These are phyloP conservation scores for Stenodema calcarata DNA, from an alignment of 2,888 invertebrate genomes.

Conservation along the genomic window DNA sequence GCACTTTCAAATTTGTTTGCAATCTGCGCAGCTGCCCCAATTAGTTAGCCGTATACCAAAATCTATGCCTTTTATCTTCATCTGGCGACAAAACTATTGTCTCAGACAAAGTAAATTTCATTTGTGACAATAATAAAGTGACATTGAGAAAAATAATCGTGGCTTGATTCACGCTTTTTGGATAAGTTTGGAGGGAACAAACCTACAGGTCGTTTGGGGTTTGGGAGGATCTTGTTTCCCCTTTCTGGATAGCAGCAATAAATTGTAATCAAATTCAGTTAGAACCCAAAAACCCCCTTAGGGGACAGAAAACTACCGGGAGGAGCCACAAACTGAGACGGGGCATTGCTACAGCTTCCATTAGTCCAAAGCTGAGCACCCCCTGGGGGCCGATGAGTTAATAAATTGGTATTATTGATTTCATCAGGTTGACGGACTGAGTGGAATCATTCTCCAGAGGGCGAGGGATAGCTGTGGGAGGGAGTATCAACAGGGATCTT, in stretches of 20 bases:
- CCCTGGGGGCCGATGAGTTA: neutral
- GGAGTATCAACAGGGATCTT: too few relatives aligned
- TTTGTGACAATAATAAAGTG: too few relatives aligned
- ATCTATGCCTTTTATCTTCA: too few relatives aligned
- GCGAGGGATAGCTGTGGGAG: too few relatives aligned
- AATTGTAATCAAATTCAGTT: conserved; percentile 9
- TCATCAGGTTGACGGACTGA: neutral
- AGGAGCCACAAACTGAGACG: neutral
- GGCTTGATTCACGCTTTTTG: neutral
- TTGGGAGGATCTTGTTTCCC: neutral
- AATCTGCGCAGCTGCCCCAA: too few relatives aligned
- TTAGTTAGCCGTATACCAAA: too few relatives aligned
- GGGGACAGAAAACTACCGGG: neutral
- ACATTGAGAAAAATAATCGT: neutral
- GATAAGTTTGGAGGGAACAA: neutral
- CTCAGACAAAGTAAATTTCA: too few relatives aligned
- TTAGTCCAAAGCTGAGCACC: neutral
- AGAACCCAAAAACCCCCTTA: neutral
- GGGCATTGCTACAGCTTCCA: neutral
- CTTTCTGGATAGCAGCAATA: neutral
- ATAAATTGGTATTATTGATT: neutral
- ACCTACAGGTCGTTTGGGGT: neutral
- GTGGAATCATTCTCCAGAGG: too few relatives aligned
- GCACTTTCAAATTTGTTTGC: too few relatives aligned
- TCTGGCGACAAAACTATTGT: too few relatives aligned